Evolutionary conservation across 2,113 vertebrate species (phyloP), one percentile per base, ranked within the genome.

Genomic region (Lagenorhynchus albirostris): DNA sequence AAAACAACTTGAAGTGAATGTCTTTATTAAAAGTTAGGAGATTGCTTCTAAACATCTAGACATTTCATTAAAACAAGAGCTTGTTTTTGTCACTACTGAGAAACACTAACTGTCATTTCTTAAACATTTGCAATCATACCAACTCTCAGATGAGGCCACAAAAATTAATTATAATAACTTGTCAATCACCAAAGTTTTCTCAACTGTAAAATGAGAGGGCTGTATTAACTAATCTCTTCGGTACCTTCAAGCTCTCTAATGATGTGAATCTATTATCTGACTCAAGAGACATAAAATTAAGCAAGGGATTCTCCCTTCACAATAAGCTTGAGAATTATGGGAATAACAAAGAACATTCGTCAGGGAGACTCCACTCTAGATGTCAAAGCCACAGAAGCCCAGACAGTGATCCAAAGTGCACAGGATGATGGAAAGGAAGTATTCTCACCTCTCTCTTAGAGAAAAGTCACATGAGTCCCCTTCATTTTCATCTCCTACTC

Each of bases 111-210:
- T 93, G 36, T 94, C 74, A 23, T 89, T 96, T 97, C 82, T 93
- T 89, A 98, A 96, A 83, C 20, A 92, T 71, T 67, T 81, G 38
- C 38, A 89, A 93, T 86, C 76, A 92, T n/a, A 86, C 21, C 70
- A 96, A 44, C n/a, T 96, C 93, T 97, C 89, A 95, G 65, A 95
- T 10, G 86, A 89, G 62, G 87, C 58, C 82, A 96, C 76, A 84
- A 85, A 96, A 96, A 93, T 93, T 91, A 96, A 96, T 95, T 76
- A 68, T 53, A 93, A 95, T 80, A 89, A 82, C 60, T 73, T 96
- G 93, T 84, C 91, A 90, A 81, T 97, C 82, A 92, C 26, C 82
- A 70, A 47, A 65, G 36, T 20, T 88, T 83, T 95, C 73, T 94
- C 85, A 93, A 36, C 76, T 93, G 36, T 89, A 93, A 86, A 91